Base-by-base conservation (phyloP, 2,888 invertebrate genomes). In the Caenorhabditis sp. region DNA sequence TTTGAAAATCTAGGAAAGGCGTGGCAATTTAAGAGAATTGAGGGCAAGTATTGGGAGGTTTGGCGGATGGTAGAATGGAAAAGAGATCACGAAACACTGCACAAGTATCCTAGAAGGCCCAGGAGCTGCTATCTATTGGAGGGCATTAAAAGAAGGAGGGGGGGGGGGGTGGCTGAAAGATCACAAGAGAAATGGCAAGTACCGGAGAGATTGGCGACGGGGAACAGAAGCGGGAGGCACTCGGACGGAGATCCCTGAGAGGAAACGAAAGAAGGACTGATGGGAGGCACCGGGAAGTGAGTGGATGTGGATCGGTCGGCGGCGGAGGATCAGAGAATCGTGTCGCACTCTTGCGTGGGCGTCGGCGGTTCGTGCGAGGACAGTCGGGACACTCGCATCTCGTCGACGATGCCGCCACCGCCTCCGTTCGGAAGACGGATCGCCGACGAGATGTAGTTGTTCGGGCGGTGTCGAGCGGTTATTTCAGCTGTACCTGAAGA, bases 361-460 rank as follows among this genome's bases (percentile, higher is more conserved):
- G 77, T 72, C n/a, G 82, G 78, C 30, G 80, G 80, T 35, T 83
- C 83, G 52, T 82, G 82, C 22, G 80, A 81, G 0, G 78, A 78
- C 6, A 83, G 63, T 17, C 83, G 72, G 8, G 79, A 80, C 2
- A 83, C 82, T n/a, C 83, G 70, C 77, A 83, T 82, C 45, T 81
- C 80, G 17, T 82, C 83, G 5, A 62, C 73, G 2, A 61, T 61
- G 26, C 72, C 73, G 17, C 59, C 55, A 6, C 71, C 70, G 8
- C 82, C 82, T 11, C 83, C 83, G 48, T 83, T 83, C 13, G 82
- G 81, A 59, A 83, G 71, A 15, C 78, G 74, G 13, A 79, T 65
- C 9, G 81, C 63, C 9, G 73, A 68, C 3, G 76, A 56, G 26
- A 73, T 63, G 72, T 62, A 71, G 66, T 72, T 66, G 71, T 66